phyloP scores from a whole-genome alignment of 2,888 invertebrate genomes.

The Dolichomitus sp. region DNA sequence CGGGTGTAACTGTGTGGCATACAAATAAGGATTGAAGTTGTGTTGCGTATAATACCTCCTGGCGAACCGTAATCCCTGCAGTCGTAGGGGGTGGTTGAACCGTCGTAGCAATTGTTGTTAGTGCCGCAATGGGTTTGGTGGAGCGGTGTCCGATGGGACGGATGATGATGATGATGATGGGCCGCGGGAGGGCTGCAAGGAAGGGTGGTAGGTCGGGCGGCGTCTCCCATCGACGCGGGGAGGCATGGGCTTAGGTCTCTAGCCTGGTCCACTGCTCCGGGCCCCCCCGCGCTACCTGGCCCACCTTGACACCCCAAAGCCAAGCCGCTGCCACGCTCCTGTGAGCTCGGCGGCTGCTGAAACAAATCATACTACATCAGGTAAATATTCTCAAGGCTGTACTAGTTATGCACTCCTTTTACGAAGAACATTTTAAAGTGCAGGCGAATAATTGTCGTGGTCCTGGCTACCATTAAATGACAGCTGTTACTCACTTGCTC shows the following conservation, averaged over 20 bases:
- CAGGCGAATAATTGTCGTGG: too few relatives aligned
- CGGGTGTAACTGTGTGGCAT: not conserved
- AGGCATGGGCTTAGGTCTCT: conserved; percentile 92
- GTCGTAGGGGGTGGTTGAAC: conserved; percentile 86
- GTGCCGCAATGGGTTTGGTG: conserved; percentile 85
- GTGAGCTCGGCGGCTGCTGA: conserved; percentile 89
- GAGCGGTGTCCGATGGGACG: conserved; percentile 79
- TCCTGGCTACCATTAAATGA: too few relatives aligned
- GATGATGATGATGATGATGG: conserved; percentile 78
- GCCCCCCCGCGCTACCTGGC: conserved; percentile 87
- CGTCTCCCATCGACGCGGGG: conserved; percentile 89
- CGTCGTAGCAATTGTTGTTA: conserved; percentile 87
- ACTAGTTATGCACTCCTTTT: conserved; percentile 77
- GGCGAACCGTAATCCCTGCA: conserved; percentile 84
- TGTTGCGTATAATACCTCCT: conserved; percentile 76
- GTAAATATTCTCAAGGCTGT: conserved; percentile 57
- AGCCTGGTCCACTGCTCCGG: conserved; percentile 89
- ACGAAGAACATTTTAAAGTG: too few relatives aligned
- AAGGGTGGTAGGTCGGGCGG: conserved; percentile 87
- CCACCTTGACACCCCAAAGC: conserved; percentile 85
- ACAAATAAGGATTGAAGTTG: conserved; percentile 6
- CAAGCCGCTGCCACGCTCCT: conserved; percentile 86
- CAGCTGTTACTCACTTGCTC: too few relatives aligned
- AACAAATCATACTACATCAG: conserved; percentile 78
- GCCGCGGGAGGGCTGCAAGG: conserved; percentile 87